Evolutionary conservation across 2,113 vertebrate species (phyloP), one percentile per base, ranked within the genome.

Genomic region (Cavia aperea): DNA sequence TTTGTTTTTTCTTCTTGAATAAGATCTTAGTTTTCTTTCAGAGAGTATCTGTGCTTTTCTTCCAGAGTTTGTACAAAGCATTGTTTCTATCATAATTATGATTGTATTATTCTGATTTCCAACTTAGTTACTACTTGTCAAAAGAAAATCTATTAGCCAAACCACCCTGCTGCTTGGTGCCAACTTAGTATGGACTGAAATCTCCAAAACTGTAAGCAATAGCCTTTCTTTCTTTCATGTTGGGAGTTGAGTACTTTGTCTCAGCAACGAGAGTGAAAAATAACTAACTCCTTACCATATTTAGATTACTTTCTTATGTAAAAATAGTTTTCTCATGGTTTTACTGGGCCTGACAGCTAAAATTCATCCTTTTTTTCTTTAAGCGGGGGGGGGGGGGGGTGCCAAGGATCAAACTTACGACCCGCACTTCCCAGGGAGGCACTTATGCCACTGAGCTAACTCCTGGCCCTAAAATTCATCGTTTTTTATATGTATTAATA

Each of bases 121-220:
- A 92, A 70, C 43, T 89, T 86, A 89, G 29, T 29, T 88, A 19
- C 18, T 86, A 26, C 39, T 43, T 54, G 1, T 66, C 70, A 88
- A 85, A 86, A 91, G 33, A 95, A 85, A 88, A 88, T 19, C 49
- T 88, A 79, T 70, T 88, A 75, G 39, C 49, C 49, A 51, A 7
- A 10, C 49, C 49, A 51, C 49, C 49, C 49, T 51, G 49, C 49
- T 51, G 49, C 49, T 51, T 51, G 49, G 49, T 51, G 49, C 49
- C 49, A 51, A 10, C 49, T 51, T 7, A 51, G 49, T 51, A 51
- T 51, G 49, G 49, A 51, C 49, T 51, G 49, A 51, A 51, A 51
- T 10, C 49, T 51, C 7, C 49, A 51, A 51, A 51, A 51, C 49
- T 51, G 49, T 51, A 51, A 51, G 49, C 49, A 51, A 51, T 51